Percentiles rank a stretch among this genome's conserved stretches.
Evolutionary conservation across 2,113 vertebrate genomes (phyloP).

Genomic region (Oxygymnocypris stewartii): DNA sequence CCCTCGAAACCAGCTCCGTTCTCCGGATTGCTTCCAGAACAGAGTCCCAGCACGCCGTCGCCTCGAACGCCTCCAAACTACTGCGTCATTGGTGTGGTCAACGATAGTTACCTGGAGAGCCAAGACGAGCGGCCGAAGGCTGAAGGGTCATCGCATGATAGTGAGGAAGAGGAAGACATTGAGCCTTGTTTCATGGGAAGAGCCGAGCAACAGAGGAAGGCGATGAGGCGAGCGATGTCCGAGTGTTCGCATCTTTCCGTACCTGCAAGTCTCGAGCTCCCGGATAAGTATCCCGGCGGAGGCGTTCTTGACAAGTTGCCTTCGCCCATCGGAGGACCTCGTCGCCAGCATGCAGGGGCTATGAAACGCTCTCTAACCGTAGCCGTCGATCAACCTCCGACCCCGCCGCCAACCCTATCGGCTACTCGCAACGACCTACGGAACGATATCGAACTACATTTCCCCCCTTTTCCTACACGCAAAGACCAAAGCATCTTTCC

Average conservation of each 20-base stretch:
- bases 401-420: slow-evolving; percentile 64
- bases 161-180: slow-evolving; percentile 64
- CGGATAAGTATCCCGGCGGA: slow-evolving; percentile 85
- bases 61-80: slow-evolving; percentile 73
- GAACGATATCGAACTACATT: slow-evolving; percentile 60
- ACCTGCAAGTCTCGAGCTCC: slow-evolving; percentile 83
- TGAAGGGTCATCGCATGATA: slow-evolving; percentile 50
- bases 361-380: slow-evolving; percentile 88
- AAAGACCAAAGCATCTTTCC: slow-evolving; percentile 62
- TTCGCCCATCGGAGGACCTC: slow-evolving; percentile 66
- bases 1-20: slow-evolving; percentile 62
- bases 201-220: slow-evolving; percentile 84
- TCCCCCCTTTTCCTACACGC: slow-evolving; percentile 58
- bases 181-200: slow-evolving; percentile 72
- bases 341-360: slow-evolving; percentile 67
- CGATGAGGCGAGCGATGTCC: slow-evolving; percentile 89
- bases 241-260: slow-evolving; percentile 92
- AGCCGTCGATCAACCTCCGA: slow-evolving; percentile 79
- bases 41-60: not conserved
- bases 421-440: slow-evolving; percentile 66
- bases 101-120: slow-evolving; percentile 61
- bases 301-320: slow-evolving; percentile 65
- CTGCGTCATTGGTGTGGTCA: slow-evolving; percentile 67
- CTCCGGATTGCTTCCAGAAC: slow-evolving; percentile 35
- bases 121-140: slow-evolving; percentile 42